Evolutionary conservation across 2,113 vertebrate genomes (phyloP).

Genomic region (Meriones unguiculatus): DNA sequence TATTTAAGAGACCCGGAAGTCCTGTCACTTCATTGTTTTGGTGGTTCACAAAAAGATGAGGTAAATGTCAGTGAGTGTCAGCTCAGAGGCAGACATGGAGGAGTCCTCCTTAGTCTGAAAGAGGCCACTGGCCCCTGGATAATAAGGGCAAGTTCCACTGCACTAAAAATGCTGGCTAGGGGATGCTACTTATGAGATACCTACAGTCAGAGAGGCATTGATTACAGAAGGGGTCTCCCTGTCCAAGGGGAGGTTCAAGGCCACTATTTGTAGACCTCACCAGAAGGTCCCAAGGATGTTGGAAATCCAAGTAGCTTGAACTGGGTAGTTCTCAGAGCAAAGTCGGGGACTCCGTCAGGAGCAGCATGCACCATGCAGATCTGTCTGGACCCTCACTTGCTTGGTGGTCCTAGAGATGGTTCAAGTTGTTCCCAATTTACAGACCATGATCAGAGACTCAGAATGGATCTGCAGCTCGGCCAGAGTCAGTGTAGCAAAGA

Average conservation of each 20-base stretch:
- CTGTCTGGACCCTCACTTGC: background rate
- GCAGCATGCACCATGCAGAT: background rate
- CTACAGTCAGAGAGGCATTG: conserved; percentile 33
- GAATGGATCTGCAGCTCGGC: background rate
- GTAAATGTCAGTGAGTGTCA: conserved; percentile 45
- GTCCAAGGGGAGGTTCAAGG: conserved; percentile 43
- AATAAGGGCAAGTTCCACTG: conserved; percentile 74
- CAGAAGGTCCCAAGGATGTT: background rate
- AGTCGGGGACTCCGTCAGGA: background rate
- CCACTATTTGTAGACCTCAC: conserved; percentile 66
- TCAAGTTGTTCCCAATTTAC: background rate
- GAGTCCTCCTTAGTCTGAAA: conserved; percentile 68
- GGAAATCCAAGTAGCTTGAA: conserved; percentile 29
- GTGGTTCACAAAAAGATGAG: conserved; percentile 51
- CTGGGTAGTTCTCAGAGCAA: background rate
- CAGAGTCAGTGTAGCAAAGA: background rate
- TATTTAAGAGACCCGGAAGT: conserved; percentile 50
- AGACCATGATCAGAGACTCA: background rate
- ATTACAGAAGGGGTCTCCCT: conserved; percentile 46
- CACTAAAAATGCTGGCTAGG: conserved; percentile 46
- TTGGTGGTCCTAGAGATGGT: background rate
- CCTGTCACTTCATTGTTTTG: conserved; percentile 67
- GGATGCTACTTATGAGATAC: conserved; percentile 9
- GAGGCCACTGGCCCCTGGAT: conserved; percentile 52
- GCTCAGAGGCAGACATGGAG: conserved; percentile 34